Evolutionary conservation across 2,113 vertebrate genomes (phyloP).

Genomic region (Pygoscelis adeliae): DNA sequence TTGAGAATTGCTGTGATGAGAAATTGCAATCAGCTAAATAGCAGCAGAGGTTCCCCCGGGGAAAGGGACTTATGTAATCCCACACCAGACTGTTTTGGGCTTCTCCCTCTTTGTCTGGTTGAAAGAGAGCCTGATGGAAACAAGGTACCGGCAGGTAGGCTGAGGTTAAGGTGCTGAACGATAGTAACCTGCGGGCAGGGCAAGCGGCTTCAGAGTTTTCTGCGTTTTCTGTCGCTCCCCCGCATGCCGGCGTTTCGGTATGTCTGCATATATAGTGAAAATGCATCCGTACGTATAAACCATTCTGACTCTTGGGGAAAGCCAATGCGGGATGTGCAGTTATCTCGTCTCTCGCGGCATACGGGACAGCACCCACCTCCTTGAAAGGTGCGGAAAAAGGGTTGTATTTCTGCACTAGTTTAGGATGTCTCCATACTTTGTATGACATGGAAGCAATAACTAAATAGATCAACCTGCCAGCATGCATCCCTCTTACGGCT

Average conservation of each 20-base stretch:
- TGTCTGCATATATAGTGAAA: fast-evolving
- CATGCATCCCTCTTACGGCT: not conserved
- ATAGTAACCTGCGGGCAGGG: fast-evolving
- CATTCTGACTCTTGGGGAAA: fast-evolving
- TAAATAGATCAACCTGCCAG: not conserved
- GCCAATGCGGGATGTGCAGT: fast-evolving
- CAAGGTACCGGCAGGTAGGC: fast-evolving
- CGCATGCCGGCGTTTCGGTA: fast-evolving
- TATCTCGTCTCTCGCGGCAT: fast-evolving
- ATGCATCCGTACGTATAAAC: fast-evolving
- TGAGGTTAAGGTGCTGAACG: fast-evolving
- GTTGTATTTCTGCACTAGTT: not conserved
- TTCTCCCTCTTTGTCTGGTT: conserved; percentile 35
- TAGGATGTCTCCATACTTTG: not conserved
- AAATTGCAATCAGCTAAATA: conserved; percentile 71
- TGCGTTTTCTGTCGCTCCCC: fast-evolving
- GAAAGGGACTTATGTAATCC: conserved; percentile 1
- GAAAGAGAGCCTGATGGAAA: not conserved
- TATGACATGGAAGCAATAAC: not conserved
- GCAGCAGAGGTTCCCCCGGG: conserved; percentile 55
- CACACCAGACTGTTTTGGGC: not conserved
- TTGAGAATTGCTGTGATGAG: conserved; percentile 67
- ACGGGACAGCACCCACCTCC: not conserved
- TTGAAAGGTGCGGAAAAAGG: fast-evolving
- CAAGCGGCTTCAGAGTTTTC: fast-evolving